These are phyloP conservation scores for Craterocephalus amniculus DNA, from an alignment of 2,797 vertebrate genomes.

Conservation along the genomic window DNA sequence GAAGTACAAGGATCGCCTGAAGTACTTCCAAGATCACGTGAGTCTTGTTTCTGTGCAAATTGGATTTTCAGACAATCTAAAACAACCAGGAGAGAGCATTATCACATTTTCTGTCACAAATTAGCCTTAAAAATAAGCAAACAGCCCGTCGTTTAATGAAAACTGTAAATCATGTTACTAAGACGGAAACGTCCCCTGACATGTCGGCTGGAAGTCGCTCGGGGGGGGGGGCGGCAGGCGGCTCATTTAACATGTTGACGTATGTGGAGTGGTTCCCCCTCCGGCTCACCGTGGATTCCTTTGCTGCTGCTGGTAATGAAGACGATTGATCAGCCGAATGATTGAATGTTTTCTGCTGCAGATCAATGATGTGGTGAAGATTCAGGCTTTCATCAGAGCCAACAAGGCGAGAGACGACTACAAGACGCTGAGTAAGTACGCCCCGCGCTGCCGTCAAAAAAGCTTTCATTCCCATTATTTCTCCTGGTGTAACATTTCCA, in stretches of 20 bases:
- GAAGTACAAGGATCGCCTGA: slow-evolving; percentile 90
- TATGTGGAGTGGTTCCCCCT: slow-evolving; percentile 28
- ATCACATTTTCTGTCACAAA: slow-evolving; percentile 17
- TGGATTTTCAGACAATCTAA: not conserved
- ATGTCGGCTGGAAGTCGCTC: slow-evolving; percentile 30
- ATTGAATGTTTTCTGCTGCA: slow-evolving; percentile 65
- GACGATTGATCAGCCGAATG: slow-evolving; percentile 33
- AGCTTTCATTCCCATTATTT: not conserved
- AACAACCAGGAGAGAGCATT: not conserved
- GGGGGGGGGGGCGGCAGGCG: slow-evolving; percentile 8
- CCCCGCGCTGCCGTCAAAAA: not conserved
- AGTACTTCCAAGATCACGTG: slow-evolving; percentile 95
- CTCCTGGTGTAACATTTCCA: not conserved
- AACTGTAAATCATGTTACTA: slow-evolving; percentile 27
- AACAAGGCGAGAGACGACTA: slow-evolving; percentile 99
- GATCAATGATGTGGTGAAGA: slow-evolving; percentile 95
- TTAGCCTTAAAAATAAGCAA: slow-evolving; percentile 1
- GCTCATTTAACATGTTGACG: slow-evolving; percentile 44
- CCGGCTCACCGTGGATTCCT: slow-evolving; percentile 20
- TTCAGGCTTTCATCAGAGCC: slow-evolving; percentile 97
- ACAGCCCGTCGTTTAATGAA: slow-evolving; percentile 33
- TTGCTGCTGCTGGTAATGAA: slow-evolving; percentile 21
- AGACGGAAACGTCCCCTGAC: slow-evolving; percentile 9
- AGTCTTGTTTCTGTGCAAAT: slow-evolving; percentile 56
- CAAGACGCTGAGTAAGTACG: slow-evolving; percentile 95